Evolutionary conservation across 1,140 invertebrate species (phyloP), one percentile per base, ranked within the genome.

Genomic region (Vanessa atalanta): DNA sequence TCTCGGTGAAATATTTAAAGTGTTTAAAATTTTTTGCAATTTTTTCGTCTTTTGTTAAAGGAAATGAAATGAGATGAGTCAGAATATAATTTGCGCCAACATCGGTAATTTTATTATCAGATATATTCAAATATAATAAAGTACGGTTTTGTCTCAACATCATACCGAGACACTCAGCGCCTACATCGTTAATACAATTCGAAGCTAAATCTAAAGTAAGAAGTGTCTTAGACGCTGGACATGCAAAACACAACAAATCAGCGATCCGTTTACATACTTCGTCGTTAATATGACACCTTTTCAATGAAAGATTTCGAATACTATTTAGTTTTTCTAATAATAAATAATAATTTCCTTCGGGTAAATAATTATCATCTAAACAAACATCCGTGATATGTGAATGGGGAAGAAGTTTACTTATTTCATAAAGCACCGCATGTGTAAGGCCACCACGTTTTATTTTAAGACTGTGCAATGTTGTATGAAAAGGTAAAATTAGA

Each of bases 331-430:
- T 43, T 13, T 85, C 73, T 57, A 88, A 69, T 16, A 88, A 60
- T 26, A 85, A 26, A n/a, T 77, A 78, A 67, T 85, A 83, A 73
- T 82, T 82, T 1, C 81, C 84, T 63, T 82, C 68, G 6, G 72
- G 72, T 14, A 86, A 61, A 67, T 43, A 57, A 15, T 75, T 75
- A 64, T 82, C 79, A 63, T 88, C 86, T 47, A 88, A 64, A 73
- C 80, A 82, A 26, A 88, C 31, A 13, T 85, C 76, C 12, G 78
- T 83, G 60, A 88, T 70, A 65, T 83, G 81, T 7, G 86, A 88
- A 65, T 80, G 75, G 2, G 82, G 79, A 55, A 87, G 65, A 16
- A 85, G 65, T 68, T 82, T 87, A 23, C 69, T 63, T 12, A 87
- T 76, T 75, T 87, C 83, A 16, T 78, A 47, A 14, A 87, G 37